Base-by-base conservation (phyloP, 2,113 vertebrate genomes). In the Platycercus adscitus region DNA sequence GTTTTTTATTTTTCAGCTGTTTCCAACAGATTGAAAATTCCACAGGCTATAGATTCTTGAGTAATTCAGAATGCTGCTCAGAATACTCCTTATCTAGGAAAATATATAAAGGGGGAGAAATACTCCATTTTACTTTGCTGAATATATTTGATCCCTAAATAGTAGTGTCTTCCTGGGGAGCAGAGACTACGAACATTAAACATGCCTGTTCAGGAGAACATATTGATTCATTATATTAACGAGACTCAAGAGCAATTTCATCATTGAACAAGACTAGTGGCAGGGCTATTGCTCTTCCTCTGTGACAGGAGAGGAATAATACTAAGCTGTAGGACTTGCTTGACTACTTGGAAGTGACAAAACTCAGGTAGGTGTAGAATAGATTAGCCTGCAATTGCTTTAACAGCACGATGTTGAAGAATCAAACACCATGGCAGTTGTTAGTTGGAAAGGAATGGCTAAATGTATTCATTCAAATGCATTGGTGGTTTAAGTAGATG, bases 21-120 rank as follows among this genome's bases (percentile, higher is more conserved):
- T 94, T 96, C 44, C 60, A 91, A 73, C 56, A 94, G 93, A 94
- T 41, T 81, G 91, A 89, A 96, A 95, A 96, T 95, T 91, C 80
- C 88, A 86, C 56, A 89, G 69, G 81, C 77, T 88, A 83, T 12
- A 81, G 69, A 65, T 44, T 75, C 69, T 55, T 94, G 82, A 94
- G 94, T 95, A 93, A 93, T 95, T 95, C 29, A 91, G 55, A 93
- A 72, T 52, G 65, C 52, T 94, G 60, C 44, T 66, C 52, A 21
- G 60, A 94, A 75, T 90, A 90, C 14, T 85, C 68, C 66, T 61
- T 70, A 88, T 63, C 37, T 93, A 89, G 35, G 71, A 89, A 94
- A 94, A 91, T 14, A 64, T n/a, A 70, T n/a, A 73, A 80, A 52
- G 26, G 7, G 6, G 23, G 5, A 7, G 0, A 55, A 63, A 77